Evolutionary conservation across 2,113 vertebrate genomes (phyloP).

Genomic region (Tachycineta bicolor): DNA sequence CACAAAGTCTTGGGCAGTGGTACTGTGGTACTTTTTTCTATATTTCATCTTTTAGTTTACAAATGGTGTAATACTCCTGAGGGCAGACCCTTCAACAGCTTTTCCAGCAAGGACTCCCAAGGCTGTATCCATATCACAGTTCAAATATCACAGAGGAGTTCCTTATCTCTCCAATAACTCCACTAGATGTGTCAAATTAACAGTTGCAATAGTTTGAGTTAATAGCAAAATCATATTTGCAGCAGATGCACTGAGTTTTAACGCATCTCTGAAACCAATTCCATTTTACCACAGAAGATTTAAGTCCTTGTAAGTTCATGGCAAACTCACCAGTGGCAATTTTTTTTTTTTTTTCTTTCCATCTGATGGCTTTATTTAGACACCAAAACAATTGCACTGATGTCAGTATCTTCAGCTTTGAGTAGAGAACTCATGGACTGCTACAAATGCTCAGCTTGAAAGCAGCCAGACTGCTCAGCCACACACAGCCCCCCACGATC

Average conservation of each 20-base stretch:
- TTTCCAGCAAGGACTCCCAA: neutral
- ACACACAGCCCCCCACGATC: neutral
- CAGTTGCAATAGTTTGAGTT: neutral
- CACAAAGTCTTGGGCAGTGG: neutral
- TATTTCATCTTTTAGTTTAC: neutral
- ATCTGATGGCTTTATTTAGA: neutral
- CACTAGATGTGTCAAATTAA: neutral
- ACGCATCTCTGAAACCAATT: neutral
- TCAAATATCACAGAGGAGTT: neutral
- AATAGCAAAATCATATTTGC: neutral
- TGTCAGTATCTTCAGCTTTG: neutral
- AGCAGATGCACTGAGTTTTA: neutral
- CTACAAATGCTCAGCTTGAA: neutral
- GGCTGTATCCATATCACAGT: neutral
- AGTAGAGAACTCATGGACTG: neutral
- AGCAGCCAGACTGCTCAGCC: neutral
- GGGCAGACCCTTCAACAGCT: neutral
- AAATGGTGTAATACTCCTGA: neutral
- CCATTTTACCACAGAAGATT: neutral
- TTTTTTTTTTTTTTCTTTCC: neutral
- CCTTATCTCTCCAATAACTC: neutral
- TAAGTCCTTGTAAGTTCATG: neutral
- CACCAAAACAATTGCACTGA: neutral
- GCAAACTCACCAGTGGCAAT: neutral
- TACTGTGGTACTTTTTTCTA: neutral